Conservation (phyloP, 2,797 vertebrate genomes). For the Lepus townsendii region DNA sequence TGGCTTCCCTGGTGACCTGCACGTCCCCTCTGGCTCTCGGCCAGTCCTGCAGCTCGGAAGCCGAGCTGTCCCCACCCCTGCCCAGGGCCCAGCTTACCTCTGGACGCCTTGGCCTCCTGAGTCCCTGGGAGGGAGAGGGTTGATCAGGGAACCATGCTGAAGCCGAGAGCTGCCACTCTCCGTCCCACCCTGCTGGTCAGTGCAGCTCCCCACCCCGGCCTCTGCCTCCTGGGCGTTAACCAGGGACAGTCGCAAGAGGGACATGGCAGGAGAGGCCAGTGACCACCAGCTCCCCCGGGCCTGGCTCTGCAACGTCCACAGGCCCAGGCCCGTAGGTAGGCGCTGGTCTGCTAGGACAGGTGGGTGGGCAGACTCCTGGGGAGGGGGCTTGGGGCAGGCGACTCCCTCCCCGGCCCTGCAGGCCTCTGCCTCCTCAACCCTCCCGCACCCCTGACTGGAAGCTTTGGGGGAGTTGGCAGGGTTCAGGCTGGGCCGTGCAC, state of each 20-base stretch:
- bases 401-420: background rate
- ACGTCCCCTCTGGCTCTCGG: background rate
- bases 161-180: background rate
- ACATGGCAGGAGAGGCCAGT: background rate
- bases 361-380: background rate
- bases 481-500: too few species aligned
- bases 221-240: background rate
- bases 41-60: background rate
- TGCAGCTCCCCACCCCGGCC: fast-evolving
- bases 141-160: background rate
- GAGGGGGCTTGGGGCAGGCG: background rate
- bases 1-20: background rate
- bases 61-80: background rate
- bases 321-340: background rate
- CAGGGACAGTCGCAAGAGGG: background rate
- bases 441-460: background rate
- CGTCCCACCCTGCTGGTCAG: too few species aligned
- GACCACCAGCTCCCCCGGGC: background rate
- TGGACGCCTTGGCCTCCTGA: background rate
- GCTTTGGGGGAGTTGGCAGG: background rate
- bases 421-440: background rate
- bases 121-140: constrained; percentile 69
- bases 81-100: constrained; percentile 68
- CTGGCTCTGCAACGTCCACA: background rate
- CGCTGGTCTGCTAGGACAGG: background rate